phyloP scores from a whole-genome alignment of 2,888 invertebrate genomes.

The Timema cristinae region DNA sequence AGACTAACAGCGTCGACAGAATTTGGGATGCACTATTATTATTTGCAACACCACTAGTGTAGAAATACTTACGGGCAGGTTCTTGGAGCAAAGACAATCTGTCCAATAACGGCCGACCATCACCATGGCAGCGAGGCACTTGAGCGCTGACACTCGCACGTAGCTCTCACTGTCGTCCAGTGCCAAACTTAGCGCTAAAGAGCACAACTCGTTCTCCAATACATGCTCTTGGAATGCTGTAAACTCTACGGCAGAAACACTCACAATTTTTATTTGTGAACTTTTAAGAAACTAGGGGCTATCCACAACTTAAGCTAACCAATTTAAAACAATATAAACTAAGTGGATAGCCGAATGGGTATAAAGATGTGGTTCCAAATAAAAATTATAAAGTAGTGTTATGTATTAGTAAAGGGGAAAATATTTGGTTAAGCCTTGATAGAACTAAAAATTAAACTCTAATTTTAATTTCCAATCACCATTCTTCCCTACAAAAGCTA shows the following conservation, averaged over 20 bases:
- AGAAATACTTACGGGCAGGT: slow-evolving; percentile 56
- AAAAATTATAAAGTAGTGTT: background rate
- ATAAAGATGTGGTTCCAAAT: background rate
- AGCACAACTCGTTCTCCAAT: slow-evolving; percentile 59
- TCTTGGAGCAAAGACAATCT: slow-evolving; percentile 52
- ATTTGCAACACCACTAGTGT: background rate
- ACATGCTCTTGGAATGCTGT: slow-evolving; percentile 72
- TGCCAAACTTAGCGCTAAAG: slow-evolving; percentile 61
- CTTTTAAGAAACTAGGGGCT: background rate
- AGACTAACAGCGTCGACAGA: background rate
- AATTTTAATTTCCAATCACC: too few relatives aligned
- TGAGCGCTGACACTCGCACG: slow-evolving; percentile 70
- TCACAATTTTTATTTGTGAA: too few relatives aligned
- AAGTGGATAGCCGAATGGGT: background rate
- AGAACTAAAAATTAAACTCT: too few relatives aligned
- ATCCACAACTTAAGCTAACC: background rate
- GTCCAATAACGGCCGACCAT: slow-evolving; percentile 65
- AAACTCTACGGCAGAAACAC: slow-evolving; percentile 56
- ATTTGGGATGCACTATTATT: background rate
- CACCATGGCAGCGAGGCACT: slow-evolving; percentile 64
- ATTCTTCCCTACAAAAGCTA: too few relatives aligned
- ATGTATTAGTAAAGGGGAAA: too few relatives aligned
- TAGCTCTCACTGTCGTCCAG: slow-evolving; percentile 68
- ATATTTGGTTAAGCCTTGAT: too few relatives aligned
- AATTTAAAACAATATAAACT: background rate